Evolutionary conservation across 1,140 invertebrate genomes (phyloP).

Genomic region (Tetragnatha versicolor): DNA sequence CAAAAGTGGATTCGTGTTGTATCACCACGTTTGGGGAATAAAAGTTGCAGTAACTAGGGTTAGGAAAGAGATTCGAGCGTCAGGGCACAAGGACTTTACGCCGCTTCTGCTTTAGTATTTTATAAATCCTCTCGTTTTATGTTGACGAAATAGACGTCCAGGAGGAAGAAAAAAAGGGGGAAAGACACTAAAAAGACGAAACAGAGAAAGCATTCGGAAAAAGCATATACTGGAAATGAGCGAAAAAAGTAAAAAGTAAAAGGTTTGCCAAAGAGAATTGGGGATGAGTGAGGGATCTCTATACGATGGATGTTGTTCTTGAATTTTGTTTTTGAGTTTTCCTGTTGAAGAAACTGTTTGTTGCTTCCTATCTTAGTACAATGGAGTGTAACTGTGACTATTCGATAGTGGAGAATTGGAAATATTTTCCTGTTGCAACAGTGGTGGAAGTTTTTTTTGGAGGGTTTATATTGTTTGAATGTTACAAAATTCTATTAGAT

Average conservation of each 20-base stretch:
- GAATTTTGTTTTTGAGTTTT: no score
- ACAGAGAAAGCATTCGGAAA: constrained; percentile 2
- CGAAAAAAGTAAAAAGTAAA: constrained; percentile 2
- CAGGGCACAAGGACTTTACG: constrained; percentile 12
- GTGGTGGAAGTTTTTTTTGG: no score
- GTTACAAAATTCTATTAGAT: no score
- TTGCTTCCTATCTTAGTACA: no score
- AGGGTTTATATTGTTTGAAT: no score
- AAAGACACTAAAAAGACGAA: background rate
- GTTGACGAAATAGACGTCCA: constrained; percentile 27
- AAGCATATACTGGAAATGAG: background rate
- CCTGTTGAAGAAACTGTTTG: no score
- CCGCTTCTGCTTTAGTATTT: constrained; percentile 30
- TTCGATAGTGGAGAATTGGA: no score
- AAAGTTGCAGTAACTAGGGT: constrained; percentile 43
- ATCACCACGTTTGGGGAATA: constrained; percentile 40
- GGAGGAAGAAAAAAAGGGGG: background rate
- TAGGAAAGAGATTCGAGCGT: constrained; percentile 3
- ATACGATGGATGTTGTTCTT: background rate
- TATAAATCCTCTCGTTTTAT: constrained; percentile 46
- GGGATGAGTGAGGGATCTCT: background rate
- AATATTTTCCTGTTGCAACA: no score
- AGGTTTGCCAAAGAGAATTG: background rate
- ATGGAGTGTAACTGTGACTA: no score
- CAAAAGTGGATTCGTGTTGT: constrained; percentile 32